phyloP scores from a whole-genome alignment of 2,888 invertebrate genomes.

The Melipona bicolor region DNA sequence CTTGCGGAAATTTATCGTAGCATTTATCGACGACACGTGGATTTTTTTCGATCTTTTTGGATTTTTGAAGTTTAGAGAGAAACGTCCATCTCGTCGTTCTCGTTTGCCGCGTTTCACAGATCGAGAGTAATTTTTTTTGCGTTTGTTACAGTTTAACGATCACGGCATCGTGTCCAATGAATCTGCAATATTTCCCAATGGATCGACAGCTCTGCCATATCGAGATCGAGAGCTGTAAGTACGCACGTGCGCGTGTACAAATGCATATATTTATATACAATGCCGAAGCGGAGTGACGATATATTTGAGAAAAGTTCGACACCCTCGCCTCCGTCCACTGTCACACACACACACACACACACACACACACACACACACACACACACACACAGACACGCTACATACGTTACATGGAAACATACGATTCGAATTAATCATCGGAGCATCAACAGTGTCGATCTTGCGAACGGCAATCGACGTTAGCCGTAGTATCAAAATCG shows the following conservation, averaged over 20 bases:
- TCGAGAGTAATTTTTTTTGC: constrained; percentile 14
- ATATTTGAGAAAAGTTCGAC: constrained; percentile 56
- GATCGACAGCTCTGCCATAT: constrained; percentile 97
- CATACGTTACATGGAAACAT: constrained; percentile 50
- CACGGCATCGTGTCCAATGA: constrained; percentile 98
- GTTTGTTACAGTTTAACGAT: constrained; percentile 92
- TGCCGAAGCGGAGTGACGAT: constrained; percentile 38
- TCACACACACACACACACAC: constrained; percentile 58
- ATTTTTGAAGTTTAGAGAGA: neutral
- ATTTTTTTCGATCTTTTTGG: too few species aligned
- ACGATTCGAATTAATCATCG: constrained; percentile 33
- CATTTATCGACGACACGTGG: neutral
- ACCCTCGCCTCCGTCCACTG: constrained; percentile 62
- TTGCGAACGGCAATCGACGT: constrained; percentile 30
- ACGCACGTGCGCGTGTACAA: constrained; percentile 81
- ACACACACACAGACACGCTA: constrained; percentile 54
- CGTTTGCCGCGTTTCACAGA: neutral
- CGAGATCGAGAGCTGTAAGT: constrained; percentile 99
- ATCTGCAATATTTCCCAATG: constrained; percentile 98
- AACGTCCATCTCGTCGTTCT: neutral
- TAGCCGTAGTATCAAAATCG: neutral
- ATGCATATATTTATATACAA: constrained; percentile 51
- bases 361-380: too few species aligned
- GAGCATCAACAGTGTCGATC: constrained; percentile 50
- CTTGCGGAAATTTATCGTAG: neutral